Conservation (phyloP, 2,113 vertebrate species). For the Eulemur macaco region DNA sequence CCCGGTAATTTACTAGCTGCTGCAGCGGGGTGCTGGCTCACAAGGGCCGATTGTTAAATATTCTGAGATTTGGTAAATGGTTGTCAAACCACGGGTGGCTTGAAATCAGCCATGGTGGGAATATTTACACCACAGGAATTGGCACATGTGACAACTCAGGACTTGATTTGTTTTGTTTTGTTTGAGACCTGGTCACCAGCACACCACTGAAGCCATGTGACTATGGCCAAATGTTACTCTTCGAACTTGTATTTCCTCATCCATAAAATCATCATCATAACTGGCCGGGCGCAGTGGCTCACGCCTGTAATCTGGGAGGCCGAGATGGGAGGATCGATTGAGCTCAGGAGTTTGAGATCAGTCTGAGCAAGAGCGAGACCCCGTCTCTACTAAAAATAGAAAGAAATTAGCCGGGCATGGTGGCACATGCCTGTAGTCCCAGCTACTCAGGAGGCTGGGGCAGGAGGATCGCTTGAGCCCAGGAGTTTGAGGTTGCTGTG, state of each 20-base stretch:
- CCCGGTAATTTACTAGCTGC: not conserved
- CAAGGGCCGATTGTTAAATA: not conserved
- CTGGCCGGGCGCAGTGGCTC: too few relatives aligned
- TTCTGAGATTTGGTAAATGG: not conserved
- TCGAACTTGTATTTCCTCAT: not conserved
- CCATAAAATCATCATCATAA: not conserved
- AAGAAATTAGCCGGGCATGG: too few relatives aligned
- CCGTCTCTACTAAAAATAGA: too few relatives aligned
- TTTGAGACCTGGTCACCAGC: not conserved
- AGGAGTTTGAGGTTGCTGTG: too few relatives aligned
- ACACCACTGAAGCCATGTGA: not conserved
- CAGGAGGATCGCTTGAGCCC: too few relatives aligned
- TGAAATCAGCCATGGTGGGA: not conserved
- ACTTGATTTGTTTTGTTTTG: not conserved
- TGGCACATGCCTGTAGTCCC: too few relatives aligned
- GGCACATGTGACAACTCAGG: not conserved
- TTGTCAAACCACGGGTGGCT: not conserved
- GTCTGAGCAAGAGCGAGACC: too few relatives aligned
- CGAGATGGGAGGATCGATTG: too few relatives aligned
- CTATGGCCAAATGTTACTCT: not conserved
- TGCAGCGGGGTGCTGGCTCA: accelerated
- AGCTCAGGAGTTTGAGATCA: too few relatives aligned
- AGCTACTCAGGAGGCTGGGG: too few relatives aligned
- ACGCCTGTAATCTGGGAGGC: too few relatives aligned
- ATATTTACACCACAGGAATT: not conserved